Evolutionary conservation across 1,140 invertebrate genomes (phyloP).

Genomic region (Bombyx mandarina): DNA sequence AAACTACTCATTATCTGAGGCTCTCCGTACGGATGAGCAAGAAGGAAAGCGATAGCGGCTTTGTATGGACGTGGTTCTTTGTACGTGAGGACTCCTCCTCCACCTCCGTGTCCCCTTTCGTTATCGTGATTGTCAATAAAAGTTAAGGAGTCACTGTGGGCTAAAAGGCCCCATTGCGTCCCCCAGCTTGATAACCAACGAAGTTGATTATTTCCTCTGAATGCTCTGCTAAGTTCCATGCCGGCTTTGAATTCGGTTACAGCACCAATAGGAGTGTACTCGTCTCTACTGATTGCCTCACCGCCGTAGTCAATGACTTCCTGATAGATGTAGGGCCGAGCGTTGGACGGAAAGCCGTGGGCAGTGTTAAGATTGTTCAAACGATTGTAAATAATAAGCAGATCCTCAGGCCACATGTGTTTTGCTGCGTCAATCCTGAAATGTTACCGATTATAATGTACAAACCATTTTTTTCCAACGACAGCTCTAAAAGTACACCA

Average conservation of each 20-base stretch:
- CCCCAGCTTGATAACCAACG: slow-evolving; percentile 70
- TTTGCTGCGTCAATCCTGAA: slow-evolving; percentile 79
- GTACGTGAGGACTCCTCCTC: slow-evolving; percentile 73
- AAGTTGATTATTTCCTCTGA: slow-evolving; percentile 54
- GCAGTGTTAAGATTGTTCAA: slow-evolving; percentile 74
- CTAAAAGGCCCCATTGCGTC: slow-evolving; percentile 72
- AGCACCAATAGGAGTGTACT: slow-evolving; percentile 77
- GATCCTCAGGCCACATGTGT: slow-evolving; percentile 85
- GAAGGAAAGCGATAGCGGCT: slow-evolving; percentile 82
- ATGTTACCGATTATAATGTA: too few species aligned
- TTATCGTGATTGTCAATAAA: slow-evolving; percentile 79
- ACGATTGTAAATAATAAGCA: slow-evolving; percentile 74
- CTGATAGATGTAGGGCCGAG: slow-evolving; percentile 80
- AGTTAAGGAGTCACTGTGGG: slow-evolving; percentile 71
- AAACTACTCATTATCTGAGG: slow-evolving; percentile 87
- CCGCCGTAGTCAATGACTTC: slow-evolving; percentile 85
- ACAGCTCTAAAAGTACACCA: too few species aligned
- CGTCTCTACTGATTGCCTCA: slow-evolving; percentile 76
- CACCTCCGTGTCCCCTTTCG: slow-evolving; percentile 73
- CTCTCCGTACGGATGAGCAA: slow-evolving; percentile 86
- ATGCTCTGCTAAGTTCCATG: slow-evolving; percentile 54
- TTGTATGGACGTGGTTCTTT: slow-evolving; percentile 75
- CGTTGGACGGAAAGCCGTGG: slow-evolving; percentile 72
- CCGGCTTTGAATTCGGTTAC: slow-evolving; percentile 81
- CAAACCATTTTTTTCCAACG: too few species aligned